phyloP scores from a whole-genome alignment of 2,888 invertebrate genomes.

The Stenichneumon culpator region DNA sequence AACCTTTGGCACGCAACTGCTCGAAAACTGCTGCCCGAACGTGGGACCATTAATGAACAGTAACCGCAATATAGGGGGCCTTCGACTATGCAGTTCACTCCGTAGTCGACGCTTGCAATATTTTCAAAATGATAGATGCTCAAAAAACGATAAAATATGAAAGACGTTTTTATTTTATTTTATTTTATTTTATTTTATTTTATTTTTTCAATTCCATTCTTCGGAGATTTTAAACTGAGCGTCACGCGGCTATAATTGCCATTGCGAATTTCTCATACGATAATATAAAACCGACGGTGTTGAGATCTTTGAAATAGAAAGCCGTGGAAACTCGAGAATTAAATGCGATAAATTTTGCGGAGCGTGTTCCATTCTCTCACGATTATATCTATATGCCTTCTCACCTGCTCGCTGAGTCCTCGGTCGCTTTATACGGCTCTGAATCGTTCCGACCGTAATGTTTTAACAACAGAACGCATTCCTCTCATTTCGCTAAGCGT shows the following conservation, averaged over 20 bases:
- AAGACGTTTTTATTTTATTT: neutral
- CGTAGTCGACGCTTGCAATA: neutral
- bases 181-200: too few relatives aligned
- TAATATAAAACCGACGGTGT: neutral
- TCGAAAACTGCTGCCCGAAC: conserved; percentile 45
- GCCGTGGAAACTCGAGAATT: neutral
- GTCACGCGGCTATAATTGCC: neutral
- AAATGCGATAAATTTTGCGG: neutral
- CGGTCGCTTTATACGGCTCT: neutral
- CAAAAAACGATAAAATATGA: neutral
- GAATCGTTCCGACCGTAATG: neutral
- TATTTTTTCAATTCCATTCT: neutral
- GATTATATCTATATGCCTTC: neutral
- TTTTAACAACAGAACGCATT: neutral
- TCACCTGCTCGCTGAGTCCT: neutral
- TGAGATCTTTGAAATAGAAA: neutral
- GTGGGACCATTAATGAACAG: conserved; percentile 44
- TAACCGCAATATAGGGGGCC: conserved; percentile 25
- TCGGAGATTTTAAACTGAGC: neutral
- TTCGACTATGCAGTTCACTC: neutral
- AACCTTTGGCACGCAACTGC: conserved; percentile 56
- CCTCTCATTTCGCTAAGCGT: neutral
- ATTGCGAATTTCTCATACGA: neutral
- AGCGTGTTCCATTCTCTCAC: neutral
- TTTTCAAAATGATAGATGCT: neutral